phyloP scores from a whole-genome alignment of 2,113 vertebrate genomes.

The Campylorhamphus procurvoides region DNA sequence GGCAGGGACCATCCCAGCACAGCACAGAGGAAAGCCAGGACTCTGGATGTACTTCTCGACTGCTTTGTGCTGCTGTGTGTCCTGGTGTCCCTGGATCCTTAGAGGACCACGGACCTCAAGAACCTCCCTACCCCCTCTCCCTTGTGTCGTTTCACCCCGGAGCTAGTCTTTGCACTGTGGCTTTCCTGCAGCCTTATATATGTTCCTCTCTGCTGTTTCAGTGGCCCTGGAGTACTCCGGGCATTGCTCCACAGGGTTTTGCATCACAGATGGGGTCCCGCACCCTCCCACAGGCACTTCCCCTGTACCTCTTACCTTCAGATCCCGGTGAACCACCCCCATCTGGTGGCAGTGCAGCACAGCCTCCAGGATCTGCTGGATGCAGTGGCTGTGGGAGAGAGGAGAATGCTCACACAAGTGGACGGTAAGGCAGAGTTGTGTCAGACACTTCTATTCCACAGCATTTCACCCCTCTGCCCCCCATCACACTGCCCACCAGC shows the following conservation, averaged over 20 bases:
- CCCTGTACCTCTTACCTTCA: conserved; percentile 77
- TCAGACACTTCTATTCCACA: background rate
- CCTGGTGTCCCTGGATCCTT: accelerated
- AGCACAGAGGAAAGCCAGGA: background rate
- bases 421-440: background rate
- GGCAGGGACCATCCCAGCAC: background rate
- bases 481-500: background rate
- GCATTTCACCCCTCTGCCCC: background rate
- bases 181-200: background rate
- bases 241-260: background rate
- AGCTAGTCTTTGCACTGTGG: background rate
- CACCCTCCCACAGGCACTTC: background rate
- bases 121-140: background rate
- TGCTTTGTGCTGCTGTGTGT: background rate
- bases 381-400: conserved; percentile 50
- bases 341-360: conserved; percentile 89
- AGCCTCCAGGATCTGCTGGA: conserved; percentile 81
- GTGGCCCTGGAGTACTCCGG: background rate
- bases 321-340: conserved; percentile 87
- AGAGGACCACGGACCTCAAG: background rate
- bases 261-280: background rate
- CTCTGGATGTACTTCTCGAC: background rate
- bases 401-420: background rate
- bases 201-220: background rate
- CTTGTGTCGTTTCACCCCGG: accelerated